Percentiles rank a stretch among this genome's conserved stretches.
Evolutionary conservation across 2,888 invertebrate genomes (phyloP).

Genomic region (Mamestra brassicae): DNA sequence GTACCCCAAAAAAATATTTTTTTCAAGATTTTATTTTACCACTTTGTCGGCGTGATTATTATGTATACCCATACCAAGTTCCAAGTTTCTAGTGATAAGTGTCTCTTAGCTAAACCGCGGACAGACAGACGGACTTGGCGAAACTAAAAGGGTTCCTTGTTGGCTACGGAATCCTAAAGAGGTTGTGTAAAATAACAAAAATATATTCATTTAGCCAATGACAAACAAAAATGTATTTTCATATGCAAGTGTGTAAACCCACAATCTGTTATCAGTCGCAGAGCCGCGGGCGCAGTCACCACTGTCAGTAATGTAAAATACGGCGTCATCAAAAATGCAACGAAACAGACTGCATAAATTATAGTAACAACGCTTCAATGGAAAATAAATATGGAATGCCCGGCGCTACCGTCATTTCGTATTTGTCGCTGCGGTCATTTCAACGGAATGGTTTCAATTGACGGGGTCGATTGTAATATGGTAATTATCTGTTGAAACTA

Average conservation of each 20-base stretch:
- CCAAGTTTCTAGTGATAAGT: too few species aligned
- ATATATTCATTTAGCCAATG: slow-evolving; percentile 27
- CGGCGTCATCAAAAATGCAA: slow-evolving; percentile 79
- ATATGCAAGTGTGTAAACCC: slow-evolving; percentile 33
- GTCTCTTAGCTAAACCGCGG: too few species aligned
- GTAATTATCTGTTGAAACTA: neutral
- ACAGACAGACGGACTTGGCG: too few species aligned
- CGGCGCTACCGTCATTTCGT: slow-evolving; percentile 54
- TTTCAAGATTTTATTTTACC: too few species aligned
- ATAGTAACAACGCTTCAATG: slow-evolving; percentile 68
- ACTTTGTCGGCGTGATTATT: too few species aligned
- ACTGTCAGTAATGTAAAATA: slow-evolving; percentile 76
- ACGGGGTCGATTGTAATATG: slow-evolving; percentile 4
- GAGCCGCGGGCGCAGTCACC: slow-evolving; percentile 67
- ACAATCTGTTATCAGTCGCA: slow-evolving; percentile 71
- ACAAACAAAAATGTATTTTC: slow-evolving; percentile 24
- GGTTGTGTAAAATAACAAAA: neutral
- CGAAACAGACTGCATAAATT: slow-evolving; percentile 77
- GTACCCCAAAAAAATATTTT: too few species aligned
- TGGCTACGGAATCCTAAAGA: too few species aligned
- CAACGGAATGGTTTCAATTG: slow-evolving; percentile 45
- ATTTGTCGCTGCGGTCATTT: slow-evolving; percentile 44
- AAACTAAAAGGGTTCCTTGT: too few species aligned
- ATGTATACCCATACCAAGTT: too few species aligned
- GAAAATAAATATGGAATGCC: slow-evolving; percentile 72